phyloP scores from a whole-genome alignment of 2,888 invertebrate genomes.

The Trachelus stipa region DNA sequence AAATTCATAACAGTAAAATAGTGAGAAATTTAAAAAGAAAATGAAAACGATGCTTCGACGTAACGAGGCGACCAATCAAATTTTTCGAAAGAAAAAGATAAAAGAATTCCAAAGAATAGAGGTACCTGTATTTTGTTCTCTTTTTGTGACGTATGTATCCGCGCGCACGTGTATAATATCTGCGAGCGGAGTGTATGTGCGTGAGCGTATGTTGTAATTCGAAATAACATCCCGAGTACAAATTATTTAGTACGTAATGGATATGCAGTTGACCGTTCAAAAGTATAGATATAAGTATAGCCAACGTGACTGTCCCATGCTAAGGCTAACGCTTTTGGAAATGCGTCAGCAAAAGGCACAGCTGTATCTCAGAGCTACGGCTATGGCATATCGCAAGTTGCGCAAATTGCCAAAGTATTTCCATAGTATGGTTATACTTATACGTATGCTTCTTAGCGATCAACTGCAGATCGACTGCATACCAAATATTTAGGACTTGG shows the following conservation, averaged over 20 bases:
- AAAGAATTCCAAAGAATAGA: neutral
- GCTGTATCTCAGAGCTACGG: no score
- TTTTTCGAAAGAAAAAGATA: neutral
- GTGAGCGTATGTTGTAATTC: neutral
- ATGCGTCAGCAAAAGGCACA: no score
- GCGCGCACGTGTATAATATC: neutral
- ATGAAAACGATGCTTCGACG: neutral
- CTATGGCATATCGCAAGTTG: no score
- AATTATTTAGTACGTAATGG: no score
- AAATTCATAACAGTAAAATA: neutral
- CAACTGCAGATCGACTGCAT: no score
- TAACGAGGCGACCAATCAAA: neutral
- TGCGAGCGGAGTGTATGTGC: neutral
- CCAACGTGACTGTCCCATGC: no score
- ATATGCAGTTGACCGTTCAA: no score
- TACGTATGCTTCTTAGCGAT: no score
- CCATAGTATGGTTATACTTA: no score
- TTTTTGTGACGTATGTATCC: neutral
- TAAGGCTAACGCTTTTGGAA: no score
- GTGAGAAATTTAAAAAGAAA: neutral
- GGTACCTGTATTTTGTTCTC: neutral
- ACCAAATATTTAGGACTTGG: neutral
- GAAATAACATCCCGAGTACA: neutral
- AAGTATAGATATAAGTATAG: no score
- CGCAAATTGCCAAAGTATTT: no score